Conservation (phyloP, 2,888 invertebrate species). For the Stenodera caucasica region DNA sequence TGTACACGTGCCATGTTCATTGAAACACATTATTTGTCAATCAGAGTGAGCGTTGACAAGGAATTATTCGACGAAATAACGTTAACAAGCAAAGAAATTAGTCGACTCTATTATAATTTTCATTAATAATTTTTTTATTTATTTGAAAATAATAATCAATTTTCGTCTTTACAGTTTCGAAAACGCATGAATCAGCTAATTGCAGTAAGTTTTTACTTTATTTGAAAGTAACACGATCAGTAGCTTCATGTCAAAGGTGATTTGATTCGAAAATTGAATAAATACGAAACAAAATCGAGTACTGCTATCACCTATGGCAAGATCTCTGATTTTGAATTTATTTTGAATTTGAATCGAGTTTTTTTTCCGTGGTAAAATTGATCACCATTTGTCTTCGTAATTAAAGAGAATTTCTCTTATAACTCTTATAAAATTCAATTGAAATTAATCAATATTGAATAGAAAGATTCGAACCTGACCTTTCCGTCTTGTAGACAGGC, state of each 20-base stretch:
- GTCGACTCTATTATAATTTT: background rate
- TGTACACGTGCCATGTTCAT: conserved; percentile 22
- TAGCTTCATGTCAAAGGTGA: conserved; percentile 32
- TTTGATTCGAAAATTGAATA: background rate
- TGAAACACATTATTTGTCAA: conserved; percentile 20
- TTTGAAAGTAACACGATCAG: conserved; percentile 34
- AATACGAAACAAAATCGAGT: background rate
- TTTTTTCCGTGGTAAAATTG: too few relatives aligned
- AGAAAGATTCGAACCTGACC: conserved; percentile 47
- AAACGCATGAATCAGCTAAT: conserved; percentile 47
- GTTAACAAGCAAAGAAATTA: background rate
- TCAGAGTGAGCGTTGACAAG: conserved; percentile 11
- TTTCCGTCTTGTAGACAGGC: conserved; percentile 49
- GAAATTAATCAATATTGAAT: too few relatives aligned
- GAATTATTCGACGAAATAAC: conserved; percentile 7
- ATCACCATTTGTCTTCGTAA: background rate
- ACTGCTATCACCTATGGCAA: background rate
- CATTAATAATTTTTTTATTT: background rate
- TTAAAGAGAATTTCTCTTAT: too few relatives aligned
- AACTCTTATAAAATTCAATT: too few relatives aligned
- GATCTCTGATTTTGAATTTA: too few relatives aligned
- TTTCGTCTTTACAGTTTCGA: conserved; percentile 50
- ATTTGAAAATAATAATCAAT: conserved; percentile 24
- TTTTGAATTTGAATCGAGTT: too few relatives aligned
- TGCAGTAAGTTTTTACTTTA: conserved; percentile 46